phyloP scores from a whole-genome alignment of 2,797 vertebrate genomes.

The Choloepus didactylus region DNA sequence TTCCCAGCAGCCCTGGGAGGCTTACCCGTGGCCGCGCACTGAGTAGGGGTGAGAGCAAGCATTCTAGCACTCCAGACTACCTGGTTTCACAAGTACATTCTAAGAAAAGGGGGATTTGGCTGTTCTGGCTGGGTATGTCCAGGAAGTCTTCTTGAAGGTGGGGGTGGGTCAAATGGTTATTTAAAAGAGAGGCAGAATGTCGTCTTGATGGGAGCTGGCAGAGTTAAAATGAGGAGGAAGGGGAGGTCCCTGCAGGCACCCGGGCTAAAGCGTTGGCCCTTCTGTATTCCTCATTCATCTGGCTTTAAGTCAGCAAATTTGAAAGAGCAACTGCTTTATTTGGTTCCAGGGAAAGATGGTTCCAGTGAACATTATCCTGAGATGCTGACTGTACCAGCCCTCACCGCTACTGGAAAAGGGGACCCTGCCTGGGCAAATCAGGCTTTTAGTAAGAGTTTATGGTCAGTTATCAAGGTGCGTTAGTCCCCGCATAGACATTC shows the following conservation, averaged over 20 bases:
- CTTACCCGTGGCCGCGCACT: background rate
- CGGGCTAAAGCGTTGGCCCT: background rate
- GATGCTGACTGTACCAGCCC: background rate
- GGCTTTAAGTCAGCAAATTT: background rate
- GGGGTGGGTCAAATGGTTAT: background rate
- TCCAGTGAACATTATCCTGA: background rate
- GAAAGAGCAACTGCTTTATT: background rate
- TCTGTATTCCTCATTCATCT: background rate
- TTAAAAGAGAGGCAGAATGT: background rate
- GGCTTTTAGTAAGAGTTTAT: slow-evolving; percentile 38
- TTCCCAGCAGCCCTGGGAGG: background rate
- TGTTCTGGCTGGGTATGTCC: background rate
- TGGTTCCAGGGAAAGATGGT: background rate
- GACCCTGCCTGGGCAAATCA: background rate
- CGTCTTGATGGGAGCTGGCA: background rate
- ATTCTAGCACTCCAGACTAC: background rate
- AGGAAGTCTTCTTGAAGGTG: background rate
- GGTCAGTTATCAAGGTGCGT: slow-evolving; percentile 37
- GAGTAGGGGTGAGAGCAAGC: background rate
- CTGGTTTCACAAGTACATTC: background rate
- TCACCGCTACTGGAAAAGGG: background rate
- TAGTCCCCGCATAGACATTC: background rate
- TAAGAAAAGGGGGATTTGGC: background rate
- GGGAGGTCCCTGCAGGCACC: background rate
- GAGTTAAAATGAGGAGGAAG: background rate